Conservation (phyloP, 30 jellyfish, hydroid and myxozoan genomes). For the Phacellophora camtschatica region DNA sequence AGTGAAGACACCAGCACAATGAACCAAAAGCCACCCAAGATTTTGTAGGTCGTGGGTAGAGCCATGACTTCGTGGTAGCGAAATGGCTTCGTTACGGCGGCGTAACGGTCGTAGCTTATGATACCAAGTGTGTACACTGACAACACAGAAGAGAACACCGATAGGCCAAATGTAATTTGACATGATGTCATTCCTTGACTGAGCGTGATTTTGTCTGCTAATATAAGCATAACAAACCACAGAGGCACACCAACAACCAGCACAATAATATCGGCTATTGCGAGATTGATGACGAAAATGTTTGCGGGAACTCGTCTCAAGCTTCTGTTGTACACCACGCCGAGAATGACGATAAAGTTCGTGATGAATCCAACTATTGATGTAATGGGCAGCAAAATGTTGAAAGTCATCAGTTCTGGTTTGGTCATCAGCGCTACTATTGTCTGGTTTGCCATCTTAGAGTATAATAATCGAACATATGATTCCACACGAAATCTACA, state of each 20-base stretch:
- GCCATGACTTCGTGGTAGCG: conserved; percentile 71
- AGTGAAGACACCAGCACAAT: conserved; percentile 42
- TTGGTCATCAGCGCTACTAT: conserved; percentile 18
- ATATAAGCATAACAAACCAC: conserved; percentile 68
- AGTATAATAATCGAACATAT: too few relatives aligned
- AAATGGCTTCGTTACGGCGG: conserved; percentile 80
- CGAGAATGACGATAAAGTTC: conserved; percentile 64
- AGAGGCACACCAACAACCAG: conserved; percentile 75
- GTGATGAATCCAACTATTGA: conserved; percentile 74
- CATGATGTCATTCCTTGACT: conserved; percentile 50
- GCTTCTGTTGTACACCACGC: conserved; percentile 63
- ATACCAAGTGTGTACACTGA: conserved; percentile 80
- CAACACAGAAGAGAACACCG: conserved; percentile 57
- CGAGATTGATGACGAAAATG: conserved; percentile 70
- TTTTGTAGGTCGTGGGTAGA: conserved; percentile 21
- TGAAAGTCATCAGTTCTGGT: conserved; percentile 63
- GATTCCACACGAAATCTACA: too few relatives aligned
- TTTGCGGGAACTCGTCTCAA: conserved; percentile 68
- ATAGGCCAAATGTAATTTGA: conserved; percentile 77
- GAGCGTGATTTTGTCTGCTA: conserved; percentile 39
- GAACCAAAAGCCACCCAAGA: conserved; percentile 46
- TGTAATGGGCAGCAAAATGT: conserved; percentile 67
- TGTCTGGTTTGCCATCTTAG: conserved; percentile 26
- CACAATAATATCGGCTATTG: conserved; percentile 78
- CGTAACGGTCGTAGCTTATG: conserved; percentile 83